Conservation (phyloP, 1,140 invertebrate species). For the Drosophila sp. region DNA sequence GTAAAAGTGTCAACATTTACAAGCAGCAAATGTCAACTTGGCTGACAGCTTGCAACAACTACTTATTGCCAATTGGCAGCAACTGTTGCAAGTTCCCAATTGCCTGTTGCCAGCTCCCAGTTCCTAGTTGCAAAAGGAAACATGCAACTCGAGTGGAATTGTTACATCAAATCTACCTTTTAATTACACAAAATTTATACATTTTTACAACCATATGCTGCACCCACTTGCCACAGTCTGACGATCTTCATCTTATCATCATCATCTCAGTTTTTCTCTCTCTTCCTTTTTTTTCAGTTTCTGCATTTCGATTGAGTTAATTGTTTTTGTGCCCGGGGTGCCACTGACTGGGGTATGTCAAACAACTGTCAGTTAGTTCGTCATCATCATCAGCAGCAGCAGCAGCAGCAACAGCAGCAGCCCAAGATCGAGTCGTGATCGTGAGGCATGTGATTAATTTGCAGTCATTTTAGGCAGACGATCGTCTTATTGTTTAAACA, state of each 20-base stretch:
- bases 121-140: not conserved
- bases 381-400: slow-evolving; percentile 62
- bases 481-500: slow-evolving; percentile 68
- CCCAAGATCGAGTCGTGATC: slow-evolving; percentile 54
- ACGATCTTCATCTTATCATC: slow-evolving; percentile 23
- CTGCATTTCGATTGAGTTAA: slow-evolving; percentile 79
- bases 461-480: slow-evolving; percentile 62
- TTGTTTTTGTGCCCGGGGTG: slow-evolving; percentile 66
- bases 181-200: slow-evolving; percentile 59
- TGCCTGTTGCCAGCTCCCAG: slow-evolving; percentile 47
- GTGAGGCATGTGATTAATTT: slow-evolving; percentile 74
- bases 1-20: slow-evolving; percentile 83
- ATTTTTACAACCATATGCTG: slow-evolving; percentile 69
- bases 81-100: slow-evolving; percentile 56
- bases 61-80: slow-evolving; percentile 52
- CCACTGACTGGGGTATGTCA: slow-evolving; percentile 79
- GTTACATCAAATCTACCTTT: slow-evolving; percentile 80
- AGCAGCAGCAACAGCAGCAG: too few relatives aligned
- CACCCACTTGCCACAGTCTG: slow-evolving; percentile 67
- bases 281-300: slow-evolving; percentile 43
- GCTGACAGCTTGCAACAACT: slow-evolving; percentile 63
- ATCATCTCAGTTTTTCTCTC: not conserved
- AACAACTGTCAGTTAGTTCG: slow-evolving; percentile 81
- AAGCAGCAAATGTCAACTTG: slow-evolving; percentile 77
- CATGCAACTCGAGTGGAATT: slow-evolving; percentile 49